Percentiles rank a stretch among this genome's conserved stretches.
Conservation (phyloP, 2,113 vertebrate genomes). For the Labeo rohita region DNA sequence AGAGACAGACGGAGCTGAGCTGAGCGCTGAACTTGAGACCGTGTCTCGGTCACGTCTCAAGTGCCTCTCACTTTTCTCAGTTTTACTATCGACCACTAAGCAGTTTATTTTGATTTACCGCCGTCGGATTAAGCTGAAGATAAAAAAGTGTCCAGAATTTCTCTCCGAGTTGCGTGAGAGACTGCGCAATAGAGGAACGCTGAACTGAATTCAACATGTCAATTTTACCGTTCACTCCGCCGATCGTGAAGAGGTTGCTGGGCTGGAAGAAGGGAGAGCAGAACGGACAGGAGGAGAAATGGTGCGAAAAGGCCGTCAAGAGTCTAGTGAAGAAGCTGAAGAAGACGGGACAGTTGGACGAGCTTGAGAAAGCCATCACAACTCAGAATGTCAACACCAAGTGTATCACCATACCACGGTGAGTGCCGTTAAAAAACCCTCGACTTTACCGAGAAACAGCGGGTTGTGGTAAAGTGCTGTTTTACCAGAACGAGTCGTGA, state of each 20-base stretch:
- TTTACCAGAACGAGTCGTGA: neutral
- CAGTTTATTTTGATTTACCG: neutral
- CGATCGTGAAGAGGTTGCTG: conserved; percentile 96
- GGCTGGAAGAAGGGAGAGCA: conserved; percentile 99
- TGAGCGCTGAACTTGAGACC: conserved; percentile 34
- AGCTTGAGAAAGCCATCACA: conserved; percentile 97
- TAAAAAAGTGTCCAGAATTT: neutral
- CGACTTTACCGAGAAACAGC: neutral
- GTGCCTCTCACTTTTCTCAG: conserved; percentile 23
- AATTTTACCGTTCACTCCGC: conserved; percentile 98
- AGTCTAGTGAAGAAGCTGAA: conserved; percentile 99
- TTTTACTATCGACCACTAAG: neutral
- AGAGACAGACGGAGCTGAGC: conserved; percentile 8
- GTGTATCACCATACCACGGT: conserved; percentile 99
- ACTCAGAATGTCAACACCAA: conserved; percentile 96
- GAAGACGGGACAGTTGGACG: conserved; percentile 98
- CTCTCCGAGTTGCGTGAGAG: conserved; percentile 45
- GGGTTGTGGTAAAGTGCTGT: neutral
- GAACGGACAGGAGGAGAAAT: conserved; percentile 99
- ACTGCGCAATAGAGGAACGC: conserved; percentile 62
- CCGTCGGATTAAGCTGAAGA: neutral
- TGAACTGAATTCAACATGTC: conserved; percentile 81
- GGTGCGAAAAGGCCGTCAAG: conserved; percentile 98
- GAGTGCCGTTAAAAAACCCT: conserved; percentile 14
- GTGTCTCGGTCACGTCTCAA: conserved; percentile 32